phyloP scores from a whole-genome alignment of 2,797 vertebrate genomes.

The Oryzias sinensis region DNA sequence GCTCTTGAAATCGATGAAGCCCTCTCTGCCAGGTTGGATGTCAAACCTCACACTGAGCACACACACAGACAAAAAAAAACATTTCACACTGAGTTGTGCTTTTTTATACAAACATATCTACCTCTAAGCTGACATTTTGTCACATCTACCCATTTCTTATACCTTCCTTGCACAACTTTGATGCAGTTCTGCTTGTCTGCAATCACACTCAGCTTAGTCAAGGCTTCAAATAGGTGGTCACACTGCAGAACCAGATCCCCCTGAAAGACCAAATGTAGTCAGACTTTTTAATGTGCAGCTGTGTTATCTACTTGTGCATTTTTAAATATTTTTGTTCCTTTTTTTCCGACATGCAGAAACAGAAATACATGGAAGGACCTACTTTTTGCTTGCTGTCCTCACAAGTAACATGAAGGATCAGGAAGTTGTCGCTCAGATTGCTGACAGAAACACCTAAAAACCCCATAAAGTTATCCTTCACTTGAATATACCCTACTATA shows the following conservation, averaged over 20 bases:
- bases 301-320: not conserved
- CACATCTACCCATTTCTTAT: not conserved
- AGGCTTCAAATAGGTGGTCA: conserved; percentile 83
- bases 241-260: conserved; percentile 91
- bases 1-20: conserved; percentile 86
- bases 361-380: not conserved
- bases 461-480: not conserved
- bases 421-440: conserved; percentile 85
- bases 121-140: not conserved
- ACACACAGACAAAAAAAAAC: not conserved
- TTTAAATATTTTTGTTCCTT: not conserved
- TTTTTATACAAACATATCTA: not conserved
- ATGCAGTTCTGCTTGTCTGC: conserved; percentile 79
- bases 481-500: not conserved
- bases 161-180: conserved; percentile 88
- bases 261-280: conserved; percentile 56
- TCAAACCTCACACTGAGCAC: conserved; percentile 85
- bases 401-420: conserved; percentile 87
- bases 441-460: conserved; percentile 88
- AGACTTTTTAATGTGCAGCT: not conserved
- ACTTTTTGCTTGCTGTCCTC: conserved; percentile 91
- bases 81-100: not conserved
- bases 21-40: conserved; percentile 87
- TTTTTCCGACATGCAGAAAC: not conserved
- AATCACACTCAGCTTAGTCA: conserved; percentile 85